These are phyloP conservation scores for Spea bombifrons DNA, from an alignment of 2,113 vertebrate genomes.

Conservation along the genomic window DNA sequence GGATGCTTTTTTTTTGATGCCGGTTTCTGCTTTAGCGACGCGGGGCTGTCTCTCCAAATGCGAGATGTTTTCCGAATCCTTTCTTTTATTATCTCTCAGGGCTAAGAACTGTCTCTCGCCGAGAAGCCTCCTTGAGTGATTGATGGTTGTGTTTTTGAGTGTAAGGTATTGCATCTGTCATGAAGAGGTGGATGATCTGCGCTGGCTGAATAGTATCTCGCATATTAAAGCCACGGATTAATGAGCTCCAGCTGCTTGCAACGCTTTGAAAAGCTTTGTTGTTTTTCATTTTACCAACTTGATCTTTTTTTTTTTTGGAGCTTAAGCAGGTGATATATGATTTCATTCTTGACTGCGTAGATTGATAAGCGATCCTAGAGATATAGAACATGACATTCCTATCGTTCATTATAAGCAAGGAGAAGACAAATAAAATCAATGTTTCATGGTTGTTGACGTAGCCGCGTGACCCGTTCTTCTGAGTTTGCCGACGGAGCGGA, in stretches of 20 bases:
- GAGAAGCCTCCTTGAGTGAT: slow-evolving; percentile 32
- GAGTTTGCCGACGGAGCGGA: not conserved
- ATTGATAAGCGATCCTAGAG: slow-evolving; percentile 14
- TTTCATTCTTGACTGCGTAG: slow-evolving; percentile 15
- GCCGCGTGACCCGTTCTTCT: too few relatives aligned
- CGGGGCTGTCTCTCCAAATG: not conserved
- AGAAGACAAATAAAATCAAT: not conserved
- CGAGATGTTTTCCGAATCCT: not conserved
- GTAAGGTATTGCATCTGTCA: slow-evolving; percentile 47
- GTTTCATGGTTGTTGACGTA: too few relatives aligned
- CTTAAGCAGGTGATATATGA: slow-evolving; percentile 22
- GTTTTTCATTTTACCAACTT: slow-evolving; percentile 26
- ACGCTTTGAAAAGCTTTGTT: slow-evolving; percentile 29
- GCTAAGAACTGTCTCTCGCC: slow-evolving; percentile 38
- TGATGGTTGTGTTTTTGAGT: slow-evolving; percentile 45
- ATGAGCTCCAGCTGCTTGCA: slow-evolving; percentile 45
- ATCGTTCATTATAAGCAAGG: not conserved
- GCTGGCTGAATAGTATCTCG: slow-evolving; percentile 34
- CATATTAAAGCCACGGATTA: slow-evolving; percentile 47
- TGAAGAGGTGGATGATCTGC: slow-evolving; percentile 43
- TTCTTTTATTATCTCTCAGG: slow-evolving; percentile 35
- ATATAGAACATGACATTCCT: slow-evolving; percentile 24
- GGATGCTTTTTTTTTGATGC: too few relatives aligned
- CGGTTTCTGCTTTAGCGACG: too few relatives aligned
- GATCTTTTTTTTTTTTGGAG: slow-evolving; percentile 1